A percentile compares a stretch with the other conserved stretches of the same genome.
These are phyloP conservation scores for Dicentrarchus labrax DNA, from an alignment of 2,113 vertebrate genomes.

Conservation along the genomic window DNA sequence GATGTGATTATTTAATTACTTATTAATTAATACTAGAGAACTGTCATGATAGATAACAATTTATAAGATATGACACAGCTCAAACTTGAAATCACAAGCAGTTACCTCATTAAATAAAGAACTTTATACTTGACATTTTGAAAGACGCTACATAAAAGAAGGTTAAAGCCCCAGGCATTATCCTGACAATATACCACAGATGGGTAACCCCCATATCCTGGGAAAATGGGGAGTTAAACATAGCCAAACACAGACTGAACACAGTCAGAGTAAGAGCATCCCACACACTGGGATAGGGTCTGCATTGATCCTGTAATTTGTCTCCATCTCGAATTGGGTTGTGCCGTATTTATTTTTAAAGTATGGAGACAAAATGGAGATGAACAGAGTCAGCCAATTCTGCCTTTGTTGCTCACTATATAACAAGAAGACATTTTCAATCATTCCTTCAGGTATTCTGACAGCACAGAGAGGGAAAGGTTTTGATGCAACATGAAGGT, in stretches of 20 bases:
- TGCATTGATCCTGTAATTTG: neutral
- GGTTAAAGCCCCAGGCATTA: slow-evolving; percentile 12
- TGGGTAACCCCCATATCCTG: neutral
- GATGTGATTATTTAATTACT: neutral
- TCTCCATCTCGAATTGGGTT: neutral
- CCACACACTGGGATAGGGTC: neutral
- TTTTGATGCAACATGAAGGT: slow-evolving; percentile 30
- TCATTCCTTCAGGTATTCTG: slow-evolving; percentile 30
- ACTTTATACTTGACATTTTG: slow-evolving; percentile 39
- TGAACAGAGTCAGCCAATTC: slow-evolving; percentile 19
- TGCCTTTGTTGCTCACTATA: slow-evolving; percentile 14
- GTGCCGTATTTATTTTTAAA: neutral
- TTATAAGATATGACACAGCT: neutral
- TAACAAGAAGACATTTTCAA: slow-evolving; percentile 27
- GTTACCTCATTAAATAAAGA: slow-evolving; percentile 21
- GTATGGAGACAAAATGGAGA: neutral
- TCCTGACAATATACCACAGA: neutral
- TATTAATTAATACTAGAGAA: neutral
- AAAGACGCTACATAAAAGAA: slow-evolving; percentile 32
- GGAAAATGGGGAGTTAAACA: neutral
- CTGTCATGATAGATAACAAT: neutral
- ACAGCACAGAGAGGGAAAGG: slow-evolving; percentile 5
- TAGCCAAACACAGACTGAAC: neutral
- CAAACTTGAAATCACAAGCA: neutral
- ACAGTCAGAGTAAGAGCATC: neutral